Percentiles rank a stretch among this genome's conserved stretches.
Evolutionary conservation across 2,888 invertebrate species (phyloP).

Genomic region (Drosophila subsilvestris): DNA sequence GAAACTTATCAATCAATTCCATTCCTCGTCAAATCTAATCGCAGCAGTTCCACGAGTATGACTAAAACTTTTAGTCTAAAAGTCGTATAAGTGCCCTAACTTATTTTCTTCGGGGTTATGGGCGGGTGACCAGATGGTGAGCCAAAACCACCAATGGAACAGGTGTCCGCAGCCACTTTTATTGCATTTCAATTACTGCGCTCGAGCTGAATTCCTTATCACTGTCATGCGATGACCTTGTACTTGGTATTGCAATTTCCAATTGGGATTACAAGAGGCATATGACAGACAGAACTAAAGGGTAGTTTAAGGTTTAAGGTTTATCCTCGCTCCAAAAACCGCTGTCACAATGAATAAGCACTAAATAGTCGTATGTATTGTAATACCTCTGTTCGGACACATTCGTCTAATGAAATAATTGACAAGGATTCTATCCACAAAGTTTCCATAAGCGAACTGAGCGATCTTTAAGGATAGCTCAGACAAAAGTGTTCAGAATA

Average conservation of each 20-base stretch:
- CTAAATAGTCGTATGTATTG: background rate
- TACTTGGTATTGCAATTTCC: constrained; percentile 41
- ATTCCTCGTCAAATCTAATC: constrained; percentile 36
- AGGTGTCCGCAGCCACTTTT: constrained; percentile 30
- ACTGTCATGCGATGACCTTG: constrained; percentile 17
- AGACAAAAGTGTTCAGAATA: too few relatives aligned
- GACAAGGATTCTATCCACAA: too few relatives aligned
- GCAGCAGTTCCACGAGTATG: constrained; percentile 22
- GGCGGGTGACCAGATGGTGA: constrained; percentile 26
- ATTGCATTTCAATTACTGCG: constrained; percentile 21
- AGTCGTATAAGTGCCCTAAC: constrained; percentile 29
- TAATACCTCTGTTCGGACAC: too few relatives aligned
- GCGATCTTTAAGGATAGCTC: too few relatives aligned
- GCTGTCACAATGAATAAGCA: background rate
- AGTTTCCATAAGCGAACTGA: too few relatives aligned
- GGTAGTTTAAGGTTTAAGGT: background rate
- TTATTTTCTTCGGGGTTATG: constrained; percentile 10
- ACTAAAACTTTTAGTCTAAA: too few relatives aligned
- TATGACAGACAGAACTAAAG: background rate
- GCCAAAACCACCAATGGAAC: constrained; percentile 6
- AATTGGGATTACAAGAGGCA: constrained; percentile 24
- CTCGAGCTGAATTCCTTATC: constrained; percentile 27
- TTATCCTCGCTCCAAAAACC: too few relatives aligned
- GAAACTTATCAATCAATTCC: constrained; percentile 32
- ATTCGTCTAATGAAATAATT: too few relatives aligned